phyloP scores from a whole-genome alignment of 2,797 vertebrate species.

The Acrossocheilus wenchowensis region DNA sequence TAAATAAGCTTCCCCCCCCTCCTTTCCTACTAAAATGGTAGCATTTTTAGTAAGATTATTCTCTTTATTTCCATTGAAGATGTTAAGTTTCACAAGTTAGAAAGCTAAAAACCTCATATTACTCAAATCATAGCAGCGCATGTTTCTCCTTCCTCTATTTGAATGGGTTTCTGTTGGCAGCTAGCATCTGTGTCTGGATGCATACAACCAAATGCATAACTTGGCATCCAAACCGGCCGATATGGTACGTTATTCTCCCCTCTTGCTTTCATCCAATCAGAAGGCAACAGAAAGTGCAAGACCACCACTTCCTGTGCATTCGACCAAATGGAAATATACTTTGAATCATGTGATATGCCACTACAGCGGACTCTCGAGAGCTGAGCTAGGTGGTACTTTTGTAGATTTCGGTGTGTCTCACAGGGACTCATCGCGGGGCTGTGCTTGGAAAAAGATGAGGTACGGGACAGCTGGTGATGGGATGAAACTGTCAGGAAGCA shows the following conservation, averaged over 20 bases:
- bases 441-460: constrained; percentile 26
- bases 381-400: constrained; percentile 8
- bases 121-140: constrained; percentile 36
- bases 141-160: constrained; percentile 68
- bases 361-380: not conserved
- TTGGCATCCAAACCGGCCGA: constrained; percentile 24
- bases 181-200: constrained; percentile 76
- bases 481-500: constrained; percentile 42
- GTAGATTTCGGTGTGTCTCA: not conserved
- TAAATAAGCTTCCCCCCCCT: constrained; percentile 86
- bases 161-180: constrained; percentile 77
- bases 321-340: not conserved
- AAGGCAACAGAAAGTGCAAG: constrained; percentile 6
- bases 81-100: constrained; percentile 57
- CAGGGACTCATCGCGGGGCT: not conserved
- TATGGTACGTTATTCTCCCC: constrained; percentile 39
- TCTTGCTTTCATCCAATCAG: not conserved
- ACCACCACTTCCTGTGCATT: not conserved
- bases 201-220: constrained; percentile 65
- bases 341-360: not conserved
- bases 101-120: constrained; percentile 64
- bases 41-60: constrained; percentile 70
- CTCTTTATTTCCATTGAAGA: constrained; percentile 68
- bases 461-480: constrained; percentile 28
- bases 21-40: constrained; percentile 72